Evolutionary conservation across 2,113 vertebrate genomes (phyloP).

Genomic region (Nothocercus julius): DNA sequence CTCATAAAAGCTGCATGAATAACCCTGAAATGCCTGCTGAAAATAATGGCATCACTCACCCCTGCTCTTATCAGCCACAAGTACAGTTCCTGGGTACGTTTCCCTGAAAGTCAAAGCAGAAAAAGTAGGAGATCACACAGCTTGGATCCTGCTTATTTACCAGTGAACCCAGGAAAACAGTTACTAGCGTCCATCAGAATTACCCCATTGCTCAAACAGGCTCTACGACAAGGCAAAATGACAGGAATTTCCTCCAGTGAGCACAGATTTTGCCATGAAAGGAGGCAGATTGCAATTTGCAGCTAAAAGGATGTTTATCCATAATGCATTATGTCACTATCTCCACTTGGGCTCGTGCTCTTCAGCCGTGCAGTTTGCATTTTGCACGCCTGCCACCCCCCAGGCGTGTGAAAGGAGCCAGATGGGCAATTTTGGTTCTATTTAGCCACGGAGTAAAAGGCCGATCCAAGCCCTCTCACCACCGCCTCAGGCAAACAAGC

Average conservation of each 20-base stretch:
- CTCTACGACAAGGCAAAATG: not conserved
- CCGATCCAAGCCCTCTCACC: accelerated
- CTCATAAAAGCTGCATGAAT: not conserved
- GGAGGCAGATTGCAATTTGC: not conserved
- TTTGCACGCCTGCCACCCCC: not conserved
- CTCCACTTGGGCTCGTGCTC: not conserved
- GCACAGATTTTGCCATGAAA: not conserved
- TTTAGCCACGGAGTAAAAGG: not conserved
- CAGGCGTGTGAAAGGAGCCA: not conserved
- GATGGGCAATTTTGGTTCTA: not conserved
- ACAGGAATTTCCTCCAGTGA: not conserved
- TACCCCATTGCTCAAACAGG: not conserved
- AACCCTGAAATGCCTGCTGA: not conserved
- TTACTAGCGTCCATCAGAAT: not conserved
- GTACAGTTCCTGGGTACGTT: not conserved
- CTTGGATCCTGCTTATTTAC: not conserved
- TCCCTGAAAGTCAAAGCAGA: not conserved
- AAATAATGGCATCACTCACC: no score
- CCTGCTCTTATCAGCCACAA: not conserved
- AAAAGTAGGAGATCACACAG: not conserved
- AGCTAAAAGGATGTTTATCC: not conserved
- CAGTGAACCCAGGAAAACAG: not conserved
- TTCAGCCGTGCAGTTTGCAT: not conserved
- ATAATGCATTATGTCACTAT: not conserved
- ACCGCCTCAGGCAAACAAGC: accelerated